A percentile compares a stretch with the other conserved stretches of the same genome.
These are phyloP conservation scores for Danio tinwini DNA, from an alignment of 2,797 vertebrate genomes.

Conservation along the genomic window DNA sequence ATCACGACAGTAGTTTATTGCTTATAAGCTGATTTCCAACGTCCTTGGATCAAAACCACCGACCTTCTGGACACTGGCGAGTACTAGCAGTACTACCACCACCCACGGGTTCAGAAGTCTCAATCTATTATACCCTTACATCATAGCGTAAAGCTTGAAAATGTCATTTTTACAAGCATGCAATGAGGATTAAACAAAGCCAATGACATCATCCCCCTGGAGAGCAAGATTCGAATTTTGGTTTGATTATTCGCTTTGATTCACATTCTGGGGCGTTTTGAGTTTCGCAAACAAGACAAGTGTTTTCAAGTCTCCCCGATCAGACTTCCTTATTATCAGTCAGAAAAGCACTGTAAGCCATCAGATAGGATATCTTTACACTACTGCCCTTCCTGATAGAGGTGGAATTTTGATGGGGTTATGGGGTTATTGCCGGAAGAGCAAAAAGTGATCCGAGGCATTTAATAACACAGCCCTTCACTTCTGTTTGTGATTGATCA, in stretches of 20 bases:
- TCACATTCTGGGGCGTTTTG: background rate
- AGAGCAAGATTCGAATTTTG: background rate
- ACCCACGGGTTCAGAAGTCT: constrained; percentile 1
- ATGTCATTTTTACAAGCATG: constrained; percentile 13
- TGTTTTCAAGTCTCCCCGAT: background rate
- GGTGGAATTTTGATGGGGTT: constrained; percentile 4
- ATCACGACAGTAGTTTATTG: background rate
- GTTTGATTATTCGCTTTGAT: background rate
- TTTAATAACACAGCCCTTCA: background rate
- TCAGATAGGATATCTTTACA: constrained; percentile 22
- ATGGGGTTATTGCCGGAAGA: background rate
- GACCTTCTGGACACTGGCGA: constrained; percentile 16
- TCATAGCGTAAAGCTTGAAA: constrained; percentile 21
- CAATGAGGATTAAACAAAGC: constrained; percentile 12
- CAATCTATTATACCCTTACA: constrained; percentile 29
- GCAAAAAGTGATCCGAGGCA: background rate
- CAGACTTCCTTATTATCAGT: constrained; percentile 30
- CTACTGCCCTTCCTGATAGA: background rate
- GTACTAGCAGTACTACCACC: background rate
- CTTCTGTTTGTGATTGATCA: background rate
- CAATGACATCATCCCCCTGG: background rate
- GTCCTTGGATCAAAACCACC: constrained; percentile 7
- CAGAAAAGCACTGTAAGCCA: constrained; percentile 5
- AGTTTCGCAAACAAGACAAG: background rate
- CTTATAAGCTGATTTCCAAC: background rate